These are phyloP conservation scores for Mormyrus proboscirostris DNA, from an alignment of 2,797 vertebrate species.

Conservation along the genomic window DNA sequence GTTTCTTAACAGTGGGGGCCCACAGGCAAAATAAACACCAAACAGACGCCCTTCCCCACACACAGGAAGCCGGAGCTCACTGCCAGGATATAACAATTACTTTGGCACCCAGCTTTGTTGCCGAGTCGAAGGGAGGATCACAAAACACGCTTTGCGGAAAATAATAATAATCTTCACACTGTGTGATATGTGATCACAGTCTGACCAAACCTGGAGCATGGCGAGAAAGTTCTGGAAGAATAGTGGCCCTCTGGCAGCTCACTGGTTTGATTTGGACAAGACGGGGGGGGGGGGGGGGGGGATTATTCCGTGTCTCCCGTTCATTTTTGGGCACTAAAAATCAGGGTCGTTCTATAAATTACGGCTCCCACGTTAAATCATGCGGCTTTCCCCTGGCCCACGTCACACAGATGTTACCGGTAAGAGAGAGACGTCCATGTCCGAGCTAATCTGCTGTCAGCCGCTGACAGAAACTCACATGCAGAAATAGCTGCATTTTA, in stretches of 20 bases:
- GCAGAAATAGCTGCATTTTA: not conserved
- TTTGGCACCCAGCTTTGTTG: slow-evolving; percentile 37
- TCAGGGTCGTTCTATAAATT: not conserved
- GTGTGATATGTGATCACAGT: not conserved
- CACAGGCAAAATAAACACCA: slow-evolving; percentile 60
- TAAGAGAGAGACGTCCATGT: not conserved
- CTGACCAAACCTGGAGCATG: not conserved
- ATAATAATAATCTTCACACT: not conserved
- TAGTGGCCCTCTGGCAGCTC: not conserved
- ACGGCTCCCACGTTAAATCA: not conserved
- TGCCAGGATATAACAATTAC: slow-evolving; percentile 50
- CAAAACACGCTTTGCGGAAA: slow-evolving; percentile 15
- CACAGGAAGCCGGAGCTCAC: slow-evolving; percentile 52
- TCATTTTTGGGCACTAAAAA: not conserved
- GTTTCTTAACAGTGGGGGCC: slow-evolving; percentile 63
- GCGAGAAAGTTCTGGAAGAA: not conserved
- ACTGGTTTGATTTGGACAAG: not conserved
- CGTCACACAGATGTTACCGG: not conserved
- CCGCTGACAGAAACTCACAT: slow-evolving; percentile 5
- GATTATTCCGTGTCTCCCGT: not conserved
- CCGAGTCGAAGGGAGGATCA: slow-evolving; percentile 36
- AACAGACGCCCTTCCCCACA: slow-evolving; percentile 42
- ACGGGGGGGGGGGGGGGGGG: not conserved
- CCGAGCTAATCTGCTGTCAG: not conserved
- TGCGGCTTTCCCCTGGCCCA: not conserved